Evolutionary conservation across 2,113 vertebrate genomes (phyloP).

Genomic region (Natator depressus): DNA sequence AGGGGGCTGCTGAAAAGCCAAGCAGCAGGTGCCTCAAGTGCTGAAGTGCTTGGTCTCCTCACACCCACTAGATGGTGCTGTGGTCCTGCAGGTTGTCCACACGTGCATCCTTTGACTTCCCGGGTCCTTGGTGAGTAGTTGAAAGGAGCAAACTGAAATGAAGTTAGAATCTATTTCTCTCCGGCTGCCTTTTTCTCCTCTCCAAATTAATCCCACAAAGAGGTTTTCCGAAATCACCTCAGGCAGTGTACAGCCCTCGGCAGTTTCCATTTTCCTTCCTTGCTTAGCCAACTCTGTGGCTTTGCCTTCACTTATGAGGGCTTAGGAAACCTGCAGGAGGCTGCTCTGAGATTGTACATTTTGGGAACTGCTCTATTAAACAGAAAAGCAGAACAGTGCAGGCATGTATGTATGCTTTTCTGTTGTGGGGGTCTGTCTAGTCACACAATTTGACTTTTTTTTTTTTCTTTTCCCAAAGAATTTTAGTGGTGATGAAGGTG

Average conservation of each 20-base stretch:
- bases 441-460: background rate
- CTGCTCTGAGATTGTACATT: background rate
- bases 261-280: background rate
- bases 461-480: background rate
- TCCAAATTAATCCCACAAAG: conserved; percentile 52
- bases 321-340: background rate
- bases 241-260: conserved; percentile 33
- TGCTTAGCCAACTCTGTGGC: conserved; percentile 30
- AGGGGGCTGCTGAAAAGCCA: conserved; percentile 55
- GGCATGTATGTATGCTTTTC: background rate
- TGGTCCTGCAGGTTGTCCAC: conserved; percentile 34
- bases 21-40: conserved; percentile 35
- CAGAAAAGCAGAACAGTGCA: background rate
- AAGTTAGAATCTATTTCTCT: conserved; percentile 52
- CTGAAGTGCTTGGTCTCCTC: background rate
- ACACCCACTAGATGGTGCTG: conserved; percentile 77
- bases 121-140: background rate
- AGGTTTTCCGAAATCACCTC: conserved; percentile 47
- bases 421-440: background rate
- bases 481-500: background rate
- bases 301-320: conserved; percentile 21
- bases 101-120: background rate
- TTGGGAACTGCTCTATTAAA: background rate
- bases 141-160: conserved; percentile 31
- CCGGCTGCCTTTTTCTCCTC: conserved; percentile 9